phyloP scores from a whole-genome alignment of 2,888 invertebrate species.

The Leptinotarsa tumamoca region DNA sequence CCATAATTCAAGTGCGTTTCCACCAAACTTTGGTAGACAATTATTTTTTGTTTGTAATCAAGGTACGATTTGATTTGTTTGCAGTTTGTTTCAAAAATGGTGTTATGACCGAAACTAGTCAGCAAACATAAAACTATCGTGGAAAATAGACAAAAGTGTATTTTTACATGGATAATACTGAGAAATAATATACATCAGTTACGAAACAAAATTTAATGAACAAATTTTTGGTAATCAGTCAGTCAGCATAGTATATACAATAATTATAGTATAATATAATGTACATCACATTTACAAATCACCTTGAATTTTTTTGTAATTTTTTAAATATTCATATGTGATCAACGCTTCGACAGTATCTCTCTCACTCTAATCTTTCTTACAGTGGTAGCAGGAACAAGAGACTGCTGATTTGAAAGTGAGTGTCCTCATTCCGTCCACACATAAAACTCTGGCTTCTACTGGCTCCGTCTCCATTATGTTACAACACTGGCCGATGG shows the following conservation, averaged over 20 bases:
- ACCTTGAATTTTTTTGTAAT: constrained; percentile 26
- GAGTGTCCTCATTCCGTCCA: constrained; percentile 82
- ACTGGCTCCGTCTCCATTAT: constrained; percentile 90
- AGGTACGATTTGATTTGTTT: too few relatives aligned
- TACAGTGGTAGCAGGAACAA: constrained; percentile 89
- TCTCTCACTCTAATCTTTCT: constrained; percentile 73
- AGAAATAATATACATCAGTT: constrained; percentile 25
- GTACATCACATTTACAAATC: constrained; percentile 46
- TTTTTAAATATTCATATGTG: constrained; percentile 9
- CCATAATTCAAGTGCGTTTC: too few relatives aligned
- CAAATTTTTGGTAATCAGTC: constrained; percentile 52
- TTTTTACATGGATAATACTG: too few relatives aligned
- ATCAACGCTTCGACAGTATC: background rate
- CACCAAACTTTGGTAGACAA: too few relatives aligned
- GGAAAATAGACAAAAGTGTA: too few relatives aligned
- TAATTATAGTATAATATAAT: constrained; percentile 36
- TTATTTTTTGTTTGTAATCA: too few relatives aligned
- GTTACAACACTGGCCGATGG: constrained; percentile 89
- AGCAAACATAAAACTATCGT: too few relatives aligned
- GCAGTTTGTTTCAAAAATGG: too few relatives aligned
- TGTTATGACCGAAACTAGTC: too few relatives aligned
- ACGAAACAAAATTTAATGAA: constrained; percentile 49
- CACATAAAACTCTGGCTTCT: constrained; percentile 80
- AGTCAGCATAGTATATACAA: constrained; percentile 61
- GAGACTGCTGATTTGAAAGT: constrained; percentile 86